phyloP scores from a whole-genome alignment of 2,797 vertebrate species.

The Epinephelus coioides region DNA sequence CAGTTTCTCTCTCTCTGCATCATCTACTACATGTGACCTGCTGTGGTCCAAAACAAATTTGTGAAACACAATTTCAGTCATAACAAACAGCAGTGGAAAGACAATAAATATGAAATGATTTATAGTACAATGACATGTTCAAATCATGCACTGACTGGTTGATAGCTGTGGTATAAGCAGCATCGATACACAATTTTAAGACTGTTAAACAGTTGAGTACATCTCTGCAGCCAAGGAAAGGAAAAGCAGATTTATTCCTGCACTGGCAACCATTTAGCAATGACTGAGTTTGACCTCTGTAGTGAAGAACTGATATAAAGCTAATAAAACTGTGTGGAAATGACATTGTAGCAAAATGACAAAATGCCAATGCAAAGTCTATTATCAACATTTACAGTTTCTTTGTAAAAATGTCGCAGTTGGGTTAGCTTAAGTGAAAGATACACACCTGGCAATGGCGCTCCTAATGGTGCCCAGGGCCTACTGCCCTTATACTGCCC shows the following conservation, averaged over 20 bases:
- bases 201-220: neutral
- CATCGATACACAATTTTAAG: neutral
- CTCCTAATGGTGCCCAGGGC: too few species aligned
- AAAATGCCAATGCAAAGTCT: too few species aligned
- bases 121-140: neutral
- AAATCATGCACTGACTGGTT: neutral
- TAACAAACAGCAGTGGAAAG: neutral
- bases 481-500: too few species aligned
- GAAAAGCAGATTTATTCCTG: neutral
- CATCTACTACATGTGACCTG: slow-evolving; percentile 2
- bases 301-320: too few species aligned
- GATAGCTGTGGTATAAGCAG: neutral
- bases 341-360: too few species aligned
- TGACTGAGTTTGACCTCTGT: neutral
- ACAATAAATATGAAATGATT: neutral
- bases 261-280: neutral
- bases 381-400: too few species aligned
- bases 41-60: neutral
- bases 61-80: neutral
- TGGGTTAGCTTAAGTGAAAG: too few species aligned
- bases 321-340: too few species aligned
- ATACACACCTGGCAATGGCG: too few species aligned
- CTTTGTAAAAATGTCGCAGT: too few species aligned
- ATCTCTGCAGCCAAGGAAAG: neutral
- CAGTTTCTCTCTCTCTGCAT: slow-evolving; percentile 18